phyloP scores from a whole-genome alignment of 2,888 invertebrate species.

The Drosophila rubida region DNA sequence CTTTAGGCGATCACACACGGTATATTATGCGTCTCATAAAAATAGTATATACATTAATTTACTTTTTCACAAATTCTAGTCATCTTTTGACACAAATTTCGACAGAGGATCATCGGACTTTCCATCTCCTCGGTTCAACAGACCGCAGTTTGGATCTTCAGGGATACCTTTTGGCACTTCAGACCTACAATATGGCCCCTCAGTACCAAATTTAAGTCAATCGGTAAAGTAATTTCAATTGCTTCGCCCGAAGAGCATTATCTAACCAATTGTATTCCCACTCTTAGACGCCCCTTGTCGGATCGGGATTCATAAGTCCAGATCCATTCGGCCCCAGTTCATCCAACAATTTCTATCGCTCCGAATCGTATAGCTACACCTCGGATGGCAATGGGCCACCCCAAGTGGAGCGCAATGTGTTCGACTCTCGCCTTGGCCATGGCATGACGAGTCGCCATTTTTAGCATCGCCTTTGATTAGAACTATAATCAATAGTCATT shows the following conservation, averaged over 20 bases:
- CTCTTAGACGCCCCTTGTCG: conserved; percentile 13
- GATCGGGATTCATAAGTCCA: not conserved
- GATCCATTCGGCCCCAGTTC: conserved; percentile 14
- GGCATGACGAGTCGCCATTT: conserved; percentile 25
- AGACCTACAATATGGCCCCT: not conserved
- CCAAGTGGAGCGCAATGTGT: conserved; percentile 44
- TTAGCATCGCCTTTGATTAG: conserved; percentile 2
- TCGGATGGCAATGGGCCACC: conserved; percentile 63
- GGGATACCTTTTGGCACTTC: not conserved
- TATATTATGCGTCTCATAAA: conserved; percentile 1
- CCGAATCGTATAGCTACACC: conserved; percentile 56
- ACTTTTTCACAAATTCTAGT: not conserved
- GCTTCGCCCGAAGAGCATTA: not conserved
- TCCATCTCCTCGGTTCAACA: not conserved
- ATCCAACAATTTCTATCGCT: conserved; percentile 55
- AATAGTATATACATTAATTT: not conserved
- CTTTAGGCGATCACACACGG: not conserved
- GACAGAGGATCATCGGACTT: not conserved
- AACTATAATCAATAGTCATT: not conserved
- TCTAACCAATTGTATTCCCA: not conserved
- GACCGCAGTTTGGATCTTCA: not conserved
- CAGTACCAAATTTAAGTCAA: conserved; percentile 9
- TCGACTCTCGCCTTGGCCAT: conserved; percentile 53
- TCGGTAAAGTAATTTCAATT: not conserved
- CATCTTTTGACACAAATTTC: not conserved